Evolutionary conservation across 2,797 vertebrate genomes (phyloP), one percentile per base, ranked within the genome.

Genomic region (Scleropages formosus): DNA sequence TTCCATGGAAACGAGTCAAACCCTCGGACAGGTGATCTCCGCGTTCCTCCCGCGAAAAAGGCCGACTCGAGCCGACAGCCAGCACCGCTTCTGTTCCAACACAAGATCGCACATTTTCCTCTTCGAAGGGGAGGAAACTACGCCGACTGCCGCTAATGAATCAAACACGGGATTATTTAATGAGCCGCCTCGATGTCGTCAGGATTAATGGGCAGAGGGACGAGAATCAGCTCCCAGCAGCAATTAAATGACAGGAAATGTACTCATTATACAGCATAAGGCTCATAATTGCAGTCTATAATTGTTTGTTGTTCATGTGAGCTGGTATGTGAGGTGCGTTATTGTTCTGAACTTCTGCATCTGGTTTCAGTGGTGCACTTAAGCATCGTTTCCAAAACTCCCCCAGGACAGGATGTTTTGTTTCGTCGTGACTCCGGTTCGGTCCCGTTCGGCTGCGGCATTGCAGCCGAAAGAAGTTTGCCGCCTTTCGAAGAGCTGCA

Each of bases 271-370:
- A 39, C 58, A 31, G 79, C 64, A 64, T 26, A 76, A 62, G 73
- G 74, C 68, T 76, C 75, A 75, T 79, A 78, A 78, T 81, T 79
- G 82, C 78, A 80, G 81, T 78, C 31, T 82, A 47, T 12, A 56
- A 18, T 39, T 39, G 51, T 71, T 71, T 47, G 26, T 24, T 71
- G 26, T 31, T 71, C 31, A 71, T 24, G 51, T 18, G 9, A 56
- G 79, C 85, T 84, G 56, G 39, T 83, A 81, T 67, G 72, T 62
- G 62, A 84, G 79, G 72, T 62, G 62, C 84, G 79, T 84, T 77
- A 82, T 79, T 49, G 70, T 77, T 73, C 62, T 67, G 12, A 1
- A 24, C 62, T 67, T 65, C 61, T 72, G 70, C 51, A 66, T 60
- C 18, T 27, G 61, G 49, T 67, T 73, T 66, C 56, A 26, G 51